Conservation (phyloP, 1,140 invertebrate species). For the Dryas iulia region DNA sequence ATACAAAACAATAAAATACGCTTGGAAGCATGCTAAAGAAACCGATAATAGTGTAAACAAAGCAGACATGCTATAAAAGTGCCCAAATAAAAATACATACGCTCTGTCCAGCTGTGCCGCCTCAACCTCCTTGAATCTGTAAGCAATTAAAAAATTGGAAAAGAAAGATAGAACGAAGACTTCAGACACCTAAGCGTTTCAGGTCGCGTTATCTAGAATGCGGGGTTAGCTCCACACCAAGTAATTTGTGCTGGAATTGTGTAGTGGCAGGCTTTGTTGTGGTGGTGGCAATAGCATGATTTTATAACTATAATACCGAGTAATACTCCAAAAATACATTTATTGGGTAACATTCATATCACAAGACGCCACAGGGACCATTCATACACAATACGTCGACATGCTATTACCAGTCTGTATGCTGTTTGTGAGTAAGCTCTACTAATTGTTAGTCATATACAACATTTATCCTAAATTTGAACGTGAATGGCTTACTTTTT, state of each 20-base stretch:
- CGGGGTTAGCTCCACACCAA: slow-evolving; percentile 56
- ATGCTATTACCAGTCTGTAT: slow-evolving; percentile 57
- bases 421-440: slow-evolving; percentile 70
- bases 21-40: slow-evolving; percentile 34
- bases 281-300: slow-evolving; percentile 54
- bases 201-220: slow-evolving; percentile 45
- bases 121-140: slow-evolving; percentile 93
- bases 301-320: slow-evolving; percentile 9
- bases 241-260: slow-evolving; percentile 57
- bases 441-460: slow-evolving; percentile 63
- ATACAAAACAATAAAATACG: background rate
- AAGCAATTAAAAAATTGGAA: slow-evolving; percentile 84
- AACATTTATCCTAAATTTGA: slow-evolving; percentile 51
- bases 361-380: slow-evolving; percentile 45
- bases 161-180: slow-evolving; percentile 74
- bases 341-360: slow-evolving; percentile 17
- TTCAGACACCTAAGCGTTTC: slow-evolving; percentile 59
- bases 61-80: slow-evolving; percentile 48
- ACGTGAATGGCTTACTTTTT: slow-evolving; percentile 51
- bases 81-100: slow-evolving; percentile 84
- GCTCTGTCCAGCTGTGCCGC: slow-evolving; percentile 90
- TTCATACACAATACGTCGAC: slow-evolving; percentile 43
- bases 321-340: slow-evolving; percentile 12
- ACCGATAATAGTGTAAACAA: slow-evolving; percentile 31
- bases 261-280: slow-evolving; percentile 53